Evolutionary conservation across 2,113 vertebrate species (phyloP).

Genomic region (Bubo blakistoni): DNA sequence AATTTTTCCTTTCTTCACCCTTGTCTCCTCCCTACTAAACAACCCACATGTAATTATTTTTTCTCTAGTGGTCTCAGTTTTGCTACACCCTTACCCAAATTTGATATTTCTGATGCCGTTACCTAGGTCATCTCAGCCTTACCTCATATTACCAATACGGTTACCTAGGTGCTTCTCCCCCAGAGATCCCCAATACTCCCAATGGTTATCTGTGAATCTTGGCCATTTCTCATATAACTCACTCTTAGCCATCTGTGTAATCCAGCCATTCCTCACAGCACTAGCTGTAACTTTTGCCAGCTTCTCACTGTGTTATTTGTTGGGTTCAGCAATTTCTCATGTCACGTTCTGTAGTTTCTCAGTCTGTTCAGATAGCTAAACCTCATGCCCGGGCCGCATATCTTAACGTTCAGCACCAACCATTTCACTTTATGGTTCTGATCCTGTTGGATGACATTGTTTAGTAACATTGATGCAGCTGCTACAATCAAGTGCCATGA

Average conservation of each 20-base stretch:
- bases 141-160: background rate
- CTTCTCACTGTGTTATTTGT: conserved; percentile 18
- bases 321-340: conserved; percentile 5
- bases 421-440: background rate
- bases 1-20: background rate
- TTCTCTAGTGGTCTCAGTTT: background rate
- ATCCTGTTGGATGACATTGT: background rate
- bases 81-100: background rate
- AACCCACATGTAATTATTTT: background rate
- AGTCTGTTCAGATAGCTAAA: background rate
- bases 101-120: background rate
- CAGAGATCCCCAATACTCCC: background rate
- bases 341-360: background rate
- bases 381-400: background rate
- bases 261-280: background rate
- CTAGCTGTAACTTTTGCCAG: conserved; percentile 6
- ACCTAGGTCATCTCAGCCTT: background rate
- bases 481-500: background rate
- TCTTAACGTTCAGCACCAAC: background rate
- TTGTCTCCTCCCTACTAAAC: background rate
- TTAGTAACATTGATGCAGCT: background rate
- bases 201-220: background rate
- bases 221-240: background rate
- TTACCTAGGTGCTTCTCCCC: background rate
- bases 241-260: conserved; percentile 3